These are phyloP conservation scores for Strix aluco DNA, from an alignment of 2,113 vertebrate genomes.

Conservation along the genomic window DNA sequence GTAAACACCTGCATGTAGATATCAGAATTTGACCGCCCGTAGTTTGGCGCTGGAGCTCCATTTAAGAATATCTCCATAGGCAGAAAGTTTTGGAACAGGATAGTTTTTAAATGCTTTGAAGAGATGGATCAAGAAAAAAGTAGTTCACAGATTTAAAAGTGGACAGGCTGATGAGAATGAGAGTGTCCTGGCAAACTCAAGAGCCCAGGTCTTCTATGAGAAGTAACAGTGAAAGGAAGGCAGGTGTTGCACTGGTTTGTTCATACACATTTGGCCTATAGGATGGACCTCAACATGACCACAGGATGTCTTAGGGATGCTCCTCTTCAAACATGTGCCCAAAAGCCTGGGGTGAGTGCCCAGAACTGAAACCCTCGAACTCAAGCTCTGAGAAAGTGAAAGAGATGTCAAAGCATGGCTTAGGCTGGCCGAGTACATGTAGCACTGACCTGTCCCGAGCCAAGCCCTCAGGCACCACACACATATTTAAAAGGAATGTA, in stretches of 20 bases:
- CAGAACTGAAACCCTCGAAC: not conserved
- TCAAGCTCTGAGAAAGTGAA: not conserved
- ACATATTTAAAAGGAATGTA: not conserved
- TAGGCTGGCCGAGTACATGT: not conserved
- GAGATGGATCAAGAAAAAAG: not conserved
- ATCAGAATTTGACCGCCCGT: not conserved
- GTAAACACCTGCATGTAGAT: not conserved
- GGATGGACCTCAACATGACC: not conserved
- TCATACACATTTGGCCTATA: not conserved
- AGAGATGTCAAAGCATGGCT: not conserved
- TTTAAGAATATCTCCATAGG: not conserved
- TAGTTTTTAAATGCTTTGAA: not conserved
- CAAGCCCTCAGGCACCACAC: not conserved
- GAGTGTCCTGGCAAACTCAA: not conserved
- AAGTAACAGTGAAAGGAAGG: not conserved
- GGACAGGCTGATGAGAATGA: not conserved
- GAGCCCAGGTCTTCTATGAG: not conserved
- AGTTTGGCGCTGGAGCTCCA: not conserved
- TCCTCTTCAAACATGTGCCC: not conserved
- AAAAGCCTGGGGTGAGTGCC: accelerated
- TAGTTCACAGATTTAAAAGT: not conserved
- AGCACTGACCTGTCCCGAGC: not conserved
- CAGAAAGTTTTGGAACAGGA: not conserved
- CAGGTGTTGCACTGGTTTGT: not conserved
- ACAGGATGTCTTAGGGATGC: not conserved